Base-by-base conservation (phyloP, 2,888 invertebrate genomes). In the Labia minor region DNA sequence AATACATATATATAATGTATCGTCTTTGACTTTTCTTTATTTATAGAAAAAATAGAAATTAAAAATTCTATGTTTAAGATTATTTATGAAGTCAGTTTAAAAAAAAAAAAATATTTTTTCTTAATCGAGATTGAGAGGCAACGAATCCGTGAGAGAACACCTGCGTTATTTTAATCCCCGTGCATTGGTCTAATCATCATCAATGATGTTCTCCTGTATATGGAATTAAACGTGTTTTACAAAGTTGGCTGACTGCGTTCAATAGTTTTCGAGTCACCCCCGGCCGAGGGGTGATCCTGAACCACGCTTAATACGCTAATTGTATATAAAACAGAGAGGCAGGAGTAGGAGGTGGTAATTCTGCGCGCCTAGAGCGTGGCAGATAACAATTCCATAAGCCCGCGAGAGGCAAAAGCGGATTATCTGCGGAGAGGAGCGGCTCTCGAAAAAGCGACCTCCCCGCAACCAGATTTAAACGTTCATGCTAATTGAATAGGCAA, bases 341-440 rank as follows among this genome's bases (percentile, higher is more conserved):
- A 19, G 61, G 33, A 62, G 62, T 33, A 64, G 64, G 49, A 26
- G 65, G 49, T 62, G 64, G 62, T 21, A 66, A 66, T 64, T 26
- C 37, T 21, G 65, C 21, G 49, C 66, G 70, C 70, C 49, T 16
- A 68, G 64, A 63, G 62, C 62, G 62, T 66, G 63, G 61, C 68
- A 70, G 70, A 70, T 70, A 70, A 70, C 70, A 69, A 70, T 68
- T 69, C 70, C 70, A 70, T 69, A 70, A 70, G 70, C 70, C 49
- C 66, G 63, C 65, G 64, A 21, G 33, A 65, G 65, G 33, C 64
- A 66, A 69, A 70, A 70, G 70, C 67, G 70, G 70, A 70, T 70
- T 69, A 70, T 66, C 67, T 64, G 26, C 26, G 4, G 26, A 26
- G 26, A 26, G 26, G 8, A 26, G 26, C 49, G 33, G 33, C 49